Percentiles rank a stretch among this genome's conserved stretches.
Conservation (phyloP, 2,888 invertebrate species). For the Achlya flavicornis region DNA sequence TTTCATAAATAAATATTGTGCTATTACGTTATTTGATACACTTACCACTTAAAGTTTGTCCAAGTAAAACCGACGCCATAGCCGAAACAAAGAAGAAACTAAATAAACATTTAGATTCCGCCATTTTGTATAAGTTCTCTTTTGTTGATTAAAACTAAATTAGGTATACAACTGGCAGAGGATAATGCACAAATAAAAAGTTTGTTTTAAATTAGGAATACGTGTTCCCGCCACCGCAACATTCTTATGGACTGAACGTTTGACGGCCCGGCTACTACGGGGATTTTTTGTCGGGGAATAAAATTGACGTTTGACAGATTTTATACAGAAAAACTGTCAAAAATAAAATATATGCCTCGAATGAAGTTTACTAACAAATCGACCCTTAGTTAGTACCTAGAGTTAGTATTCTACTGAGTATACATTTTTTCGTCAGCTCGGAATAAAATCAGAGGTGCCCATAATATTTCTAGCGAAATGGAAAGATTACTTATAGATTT, state of each 20-base stretch:
- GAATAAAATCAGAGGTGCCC: no score
- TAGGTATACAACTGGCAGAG: conserved; percentile 15
- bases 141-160: conserved; percentile 16
- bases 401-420: no score
- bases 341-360: no score
- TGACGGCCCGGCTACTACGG: conserved; percentile 18
- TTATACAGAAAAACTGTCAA: no score
- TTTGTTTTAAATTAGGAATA: conserved; percentile 44
- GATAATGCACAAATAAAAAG: conserved; percentile 22
- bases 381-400: no score
- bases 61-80: conserved; percentile 58
- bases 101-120: conserved; percentile 48
- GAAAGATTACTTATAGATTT: no score
- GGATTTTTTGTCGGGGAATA: no score
- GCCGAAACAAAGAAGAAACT: conserved; percentile 44
- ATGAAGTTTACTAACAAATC: no score
- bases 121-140: conserved; percentile 53
- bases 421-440: no score
- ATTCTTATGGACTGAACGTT: conserved; percentile 47
- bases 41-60: conserved; percentile 76
- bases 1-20: no score
- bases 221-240: conserved; percentile 47
- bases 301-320: no score
- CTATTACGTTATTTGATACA: neutral
- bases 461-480: no score